Evolutionary conservation across 2,113 vertebrate species (phyloP).

Genomic region (Syrmaticus mikado): DNA sequence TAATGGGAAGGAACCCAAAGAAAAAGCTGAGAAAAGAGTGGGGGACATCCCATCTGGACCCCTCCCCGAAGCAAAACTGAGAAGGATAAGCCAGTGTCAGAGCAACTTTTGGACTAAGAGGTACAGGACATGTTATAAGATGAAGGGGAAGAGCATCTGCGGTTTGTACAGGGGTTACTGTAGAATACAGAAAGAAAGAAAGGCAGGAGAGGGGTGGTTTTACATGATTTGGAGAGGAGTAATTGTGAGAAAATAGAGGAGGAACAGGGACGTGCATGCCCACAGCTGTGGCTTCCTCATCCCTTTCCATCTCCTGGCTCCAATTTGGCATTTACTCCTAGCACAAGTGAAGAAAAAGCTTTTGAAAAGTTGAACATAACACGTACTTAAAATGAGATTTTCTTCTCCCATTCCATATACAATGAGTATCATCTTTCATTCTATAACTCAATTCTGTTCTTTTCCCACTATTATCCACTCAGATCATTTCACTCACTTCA

Average conservation of each 20-base stretch:
- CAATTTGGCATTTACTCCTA: rapidly evolving
- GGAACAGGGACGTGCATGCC: not conserved
- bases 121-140: not conserved
- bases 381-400: not conserved
- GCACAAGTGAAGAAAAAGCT: not conserved
- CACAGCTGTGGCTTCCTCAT: not conserved
- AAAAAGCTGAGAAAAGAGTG: not conserved
- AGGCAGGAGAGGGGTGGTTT: not conserved
- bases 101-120: not conserved
- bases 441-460: rapidly evolving
- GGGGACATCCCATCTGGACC: not conserved
- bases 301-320: not conserved
- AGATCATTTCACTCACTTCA: not conserved
- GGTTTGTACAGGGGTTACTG: not conserved
- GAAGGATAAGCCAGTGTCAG: rapidly evolving
- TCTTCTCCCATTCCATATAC: not conserved
- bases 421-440: not conserved
- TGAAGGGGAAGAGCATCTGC: not conserved
- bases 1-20: not conserved
- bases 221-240: not conserved
- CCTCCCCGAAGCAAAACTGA: not conserved
- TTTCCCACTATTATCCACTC: not conserved
- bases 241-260: not conserved
- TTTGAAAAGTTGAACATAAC: not conserved
- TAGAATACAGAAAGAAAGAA: not conserved